Evolutionary conservation across 1,140 invertebrate genomes (phyloP).

Genomic region (Steinernema khuongi): DNA sequence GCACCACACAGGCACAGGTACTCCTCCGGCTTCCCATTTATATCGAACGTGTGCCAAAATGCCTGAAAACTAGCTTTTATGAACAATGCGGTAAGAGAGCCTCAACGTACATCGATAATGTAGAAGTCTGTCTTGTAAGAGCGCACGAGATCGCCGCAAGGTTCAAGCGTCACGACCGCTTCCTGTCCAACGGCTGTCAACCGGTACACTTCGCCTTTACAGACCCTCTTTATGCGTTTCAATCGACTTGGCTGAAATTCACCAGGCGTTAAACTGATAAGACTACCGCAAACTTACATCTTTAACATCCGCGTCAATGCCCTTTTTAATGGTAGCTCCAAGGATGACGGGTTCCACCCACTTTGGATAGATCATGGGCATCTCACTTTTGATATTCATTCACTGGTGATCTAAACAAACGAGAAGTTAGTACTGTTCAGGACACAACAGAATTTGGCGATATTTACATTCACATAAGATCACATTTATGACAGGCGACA

Average conservation of each 20-base stretch:
- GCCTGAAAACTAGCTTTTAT: background rate
- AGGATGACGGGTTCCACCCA: background rate
- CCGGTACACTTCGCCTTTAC: background rate
- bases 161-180: background rate
- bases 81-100: background rate
- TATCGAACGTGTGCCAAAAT: background rate
- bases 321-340: background rate
- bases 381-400: background rate
- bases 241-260: background rate
- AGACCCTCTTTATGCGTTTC: background rate
- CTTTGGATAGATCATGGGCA: background rate
- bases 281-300: constrained; percentile 3
- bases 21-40: background rate
- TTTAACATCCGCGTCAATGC: background rate
- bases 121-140: constrained; percentile 1
- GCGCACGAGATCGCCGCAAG: background rate
- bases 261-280: background rate
- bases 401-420: background rate
- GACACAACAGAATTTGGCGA: too few species aligned
- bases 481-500: too few species aligned
- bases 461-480: too few species aligned
- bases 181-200: background rate
- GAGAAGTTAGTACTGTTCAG: too few species aligned
- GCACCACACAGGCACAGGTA: background rate
- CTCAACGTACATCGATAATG: background rate